phyloP scores from a whole-genome alignment of 92 coral and sea anemone species.

The Virgularia gustaviana region DNA sequence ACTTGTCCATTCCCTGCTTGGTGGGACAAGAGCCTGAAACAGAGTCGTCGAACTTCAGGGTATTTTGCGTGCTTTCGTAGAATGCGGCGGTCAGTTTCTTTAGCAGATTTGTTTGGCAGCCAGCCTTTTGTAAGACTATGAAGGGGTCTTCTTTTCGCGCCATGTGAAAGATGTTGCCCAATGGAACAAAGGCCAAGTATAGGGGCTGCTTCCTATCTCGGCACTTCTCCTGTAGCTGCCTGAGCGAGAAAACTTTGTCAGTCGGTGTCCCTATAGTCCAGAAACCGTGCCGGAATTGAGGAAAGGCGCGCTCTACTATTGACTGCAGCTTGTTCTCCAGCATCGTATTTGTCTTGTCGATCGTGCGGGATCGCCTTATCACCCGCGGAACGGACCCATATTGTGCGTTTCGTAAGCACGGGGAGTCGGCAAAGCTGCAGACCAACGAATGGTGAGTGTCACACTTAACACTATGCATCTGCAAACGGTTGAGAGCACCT shows the following conservation, averaged over 20 bases:
- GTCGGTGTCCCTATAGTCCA: slow-evolving; percentile 26
- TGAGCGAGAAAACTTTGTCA: slow-evolving; percentile 43
- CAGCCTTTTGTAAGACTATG: no score
- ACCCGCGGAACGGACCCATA: neutral
- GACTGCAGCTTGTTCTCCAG: slow-evolving; percentile 37
- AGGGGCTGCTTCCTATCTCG: slow-evolving; percentile 31
- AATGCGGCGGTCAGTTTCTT: no score
- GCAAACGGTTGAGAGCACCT: slow-evolving; percentile 22
- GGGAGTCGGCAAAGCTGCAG: slow-evolving; percentile 15
- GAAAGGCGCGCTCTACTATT: slow-evolving; percentile 26
- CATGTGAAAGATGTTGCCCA: slow-evolving; percentile 55
- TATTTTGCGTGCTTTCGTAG: no score
- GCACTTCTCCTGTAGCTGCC: slow-evolving; percentile 49
- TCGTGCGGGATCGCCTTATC: no score
- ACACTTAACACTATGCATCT: slow-evolving; percentile 19
- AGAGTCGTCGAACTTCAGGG: no score
- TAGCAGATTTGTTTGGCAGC: no score
- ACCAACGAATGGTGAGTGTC: slow-evolving; percentile 44
- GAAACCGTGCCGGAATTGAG: slow-evolving; percentile 44
- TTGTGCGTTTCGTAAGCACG: neutral
- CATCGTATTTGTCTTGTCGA: no score
- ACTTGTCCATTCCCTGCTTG: no score
- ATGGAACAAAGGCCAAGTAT: slow-evolving; percentile 40
- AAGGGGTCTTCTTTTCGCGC: slow-evolving; percentile 36
- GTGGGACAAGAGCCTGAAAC: no score